Percentiles rank a stretch among this genome's conserved stretches.
Conservation (phyloP, 2,888 invertebrate genomes). For the Crepidodera aurea region DNA sequence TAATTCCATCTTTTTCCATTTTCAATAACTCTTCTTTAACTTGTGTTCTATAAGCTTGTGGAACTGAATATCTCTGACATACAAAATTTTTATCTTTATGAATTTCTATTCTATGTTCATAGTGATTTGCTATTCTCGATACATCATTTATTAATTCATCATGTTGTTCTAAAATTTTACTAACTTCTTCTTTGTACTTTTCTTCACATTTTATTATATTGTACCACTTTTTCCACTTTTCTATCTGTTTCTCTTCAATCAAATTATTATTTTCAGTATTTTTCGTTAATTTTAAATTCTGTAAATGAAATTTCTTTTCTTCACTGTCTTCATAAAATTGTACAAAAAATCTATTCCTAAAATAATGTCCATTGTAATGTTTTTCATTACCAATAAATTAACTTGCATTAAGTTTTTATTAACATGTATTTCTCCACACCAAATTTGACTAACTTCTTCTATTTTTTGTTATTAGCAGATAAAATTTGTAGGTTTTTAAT, state of each 20-base stretch:
- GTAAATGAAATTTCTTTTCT: background rate
- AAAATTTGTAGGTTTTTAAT: background rate
- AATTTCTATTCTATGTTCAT: too few species aligned
- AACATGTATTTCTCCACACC: background rate
- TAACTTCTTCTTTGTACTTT: too few species aligned
- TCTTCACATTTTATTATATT: too few species aligned
- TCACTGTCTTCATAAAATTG: background rate
- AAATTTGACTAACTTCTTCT: background rate
- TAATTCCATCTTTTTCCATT: background rate
- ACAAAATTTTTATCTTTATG: too few species aligned
- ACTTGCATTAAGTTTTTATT: background rate
- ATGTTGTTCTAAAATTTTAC: background rate
- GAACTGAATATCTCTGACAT: background rate
- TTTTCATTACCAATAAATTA: background rate
- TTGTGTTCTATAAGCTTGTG: background rate
- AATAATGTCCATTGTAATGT: background rate
- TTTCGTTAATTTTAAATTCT: too few species aligned
- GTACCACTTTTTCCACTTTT: too few species aligned
- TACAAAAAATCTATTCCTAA: constrained; percentile 2
- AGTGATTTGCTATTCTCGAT: too few species aligned
- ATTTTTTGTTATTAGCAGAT: constrained; percentile 9
- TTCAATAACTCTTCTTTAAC: constrained; percentile 5
- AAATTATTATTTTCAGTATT: too few species aligned
- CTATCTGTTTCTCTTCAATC: too few species aligned
- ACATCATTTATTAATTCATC: background rate